Base-by-base conservation (phyloP, 2,113 vertebrate species). In the Thymallus thymallus region DNA sequence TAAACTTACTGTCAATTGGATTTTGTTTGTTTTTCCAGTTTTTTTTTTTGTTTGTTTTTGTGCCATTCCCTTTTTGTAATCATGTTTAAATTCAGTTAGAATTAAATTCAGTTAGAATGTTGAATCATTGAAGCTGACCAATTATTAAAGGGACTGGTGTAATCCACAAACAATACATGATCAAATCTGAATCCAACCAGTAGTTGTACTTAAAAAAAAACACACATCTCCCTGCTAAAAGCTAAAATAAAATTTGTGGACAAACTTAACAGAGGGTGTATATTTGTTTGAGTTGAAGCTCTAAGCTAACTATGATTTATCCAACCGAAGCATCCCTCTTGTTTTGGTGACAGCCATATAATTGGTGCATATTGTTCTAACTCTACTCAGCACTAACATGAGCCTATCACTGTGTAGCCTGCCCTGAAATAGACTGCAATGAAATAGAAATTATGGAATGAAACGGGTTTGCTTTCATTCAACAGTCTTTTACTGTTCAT, bases 121-220 rank as follows among this genome's bases (percentile, higher is more conserved):
- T 94, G 89, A 88, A 58, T 76, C 93, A 95, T 94, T 92, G 88
- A 91, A 84, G 63, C 70, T 85, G 80, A 94, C 94, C 92, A 95
- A 95, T 97, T 41, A 41, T 41, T 97, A 97, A 97, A 97, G 96
- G 95, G 95, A 98, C 95, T 84, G 89, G 88, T 62, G 67, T 72
- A 46, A 51, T 56, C 55, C 71, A 9, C 35, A 78, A 82, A 73
- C 58, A 67, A 72, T 76, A 69, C 58, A 82, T 51, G 66, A 72
- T 60, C 3, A 2, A 63, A 46, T 72, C 35, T 60, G n/a, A 22
- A 26, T 26, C 26, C 63, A 45, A 51, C 20, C 46, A 41, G 22
- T 58, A 51, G 48, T 18, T 51, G 48, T 18, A 51, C 48, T 51
- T 18, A 3, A 16, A 13, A 51, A 13, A 4, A 51, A 16, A 51